phyloP scores from a whole-genome alignment of 2,888 invertebrate species.

The Deroplatys truncata region DNA sequence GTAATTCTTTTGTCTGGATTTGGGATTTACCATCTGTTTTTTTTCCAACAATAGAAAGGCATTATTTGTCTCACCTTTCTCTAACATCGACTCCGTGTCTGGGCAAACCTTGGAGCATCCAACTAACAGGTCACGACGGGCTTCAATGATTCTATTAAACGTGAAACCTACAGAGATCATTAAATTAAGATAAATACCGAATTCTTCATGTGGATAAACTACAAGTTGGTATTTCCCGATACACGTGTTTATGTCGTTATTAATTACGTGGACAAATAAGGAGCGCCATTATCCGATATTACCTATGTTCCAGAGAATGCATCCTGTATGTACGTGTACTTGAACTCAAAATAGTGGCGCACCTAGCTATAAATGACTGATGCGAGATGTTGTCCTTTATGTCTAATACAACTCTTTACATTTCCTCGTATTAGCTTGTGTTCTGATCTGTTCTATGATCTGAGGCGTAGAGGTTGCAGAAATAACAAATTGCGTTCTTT shows the following conservation, averaged over 20 bases:
- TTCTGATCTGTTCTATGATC: no score
- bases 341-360: no score
- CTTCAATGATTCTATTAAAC: not conserved
- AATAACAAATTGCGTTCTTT: no score
- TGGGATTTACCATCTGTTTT: not conserved
- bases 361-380: no score
- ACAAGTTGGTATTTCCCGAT: not conserved
- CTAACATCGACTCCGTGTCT: not conserved
- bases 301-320: not conserved
- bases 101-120: not conserved
- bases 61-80: not conserved
- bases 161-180: not conserved
- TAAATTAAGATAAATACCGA: not conserved
- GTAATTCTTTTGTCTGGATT: not conserved
- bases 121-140: not conserved
- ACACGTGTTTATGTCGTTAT: not conserved
- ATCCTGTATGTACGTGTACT: not conserved
- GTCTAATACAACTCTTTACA: no score
- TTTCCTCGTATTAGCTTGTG: no score
- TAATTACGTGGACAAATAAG: not conserved
- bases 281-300: not conserved
- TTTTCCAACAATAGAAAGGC: not conserved
- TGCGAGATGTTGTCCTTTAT: no score
- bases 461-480: no score
- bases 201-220: not conserved